Conservation (phyloP, 2,113 vertebrate genomes). For the Ploceus nigricollis region DNA sequence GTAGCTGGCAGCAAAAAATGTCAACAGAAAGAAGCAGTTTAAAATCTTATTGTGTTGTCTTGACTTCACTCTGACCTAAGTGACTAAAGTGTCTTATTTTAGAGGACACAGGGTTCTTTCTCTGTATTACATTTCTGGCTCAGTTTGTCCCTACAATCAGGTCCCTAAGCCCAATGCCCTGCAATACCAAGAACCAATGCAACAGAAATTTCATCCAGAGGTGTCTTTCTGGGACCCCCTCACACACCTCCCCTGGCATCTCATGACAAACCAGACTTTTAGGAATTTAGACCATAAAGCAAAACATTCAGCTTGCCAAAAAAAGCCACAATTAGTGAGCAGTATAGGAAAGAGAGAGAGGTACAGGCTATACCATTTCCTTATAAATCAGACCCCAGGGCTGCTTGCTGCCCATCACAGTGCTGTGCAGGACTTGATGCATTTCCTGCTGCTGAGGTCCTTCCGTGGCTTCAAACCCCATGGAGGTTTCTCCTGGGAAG, state of each 20-base stretch:
- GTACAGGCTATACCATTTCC: neutral
- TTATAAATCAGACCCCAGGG: neutral
- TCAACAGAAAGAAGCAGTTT: neutral
- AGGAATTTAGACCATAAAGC: too few species aligned
- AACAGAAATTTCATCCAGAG: neutral
- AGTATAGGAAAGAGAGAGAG: neutral
- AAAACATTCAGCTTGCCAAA: too few species aligned
- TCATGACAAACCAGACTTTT: neutral
- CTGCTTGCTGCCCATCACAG: neutral
- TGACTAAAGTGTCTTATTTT: neutral
- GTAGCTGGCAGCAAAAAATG: neutral
- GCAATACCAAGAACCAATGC: neutral
- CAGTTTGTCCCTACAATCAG: neutral
- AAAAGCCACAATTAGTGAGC: neutral
- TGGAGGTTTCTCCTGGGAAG: neutral
- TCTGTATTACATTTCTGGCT: neutral
- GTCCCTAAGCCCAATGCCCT: neutral
- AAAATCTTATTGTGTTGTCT: neutral
- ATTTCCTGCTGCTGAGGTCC: neutral
- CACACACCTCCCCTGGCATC: neutral
- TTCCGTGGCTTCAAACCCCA: neutral
- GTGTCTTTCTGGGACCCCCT: neutral
- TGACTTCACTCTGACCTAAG: neutral
- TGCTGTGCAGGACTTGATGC: neutral
- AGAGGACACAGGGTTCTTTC: rapidly evolving